Conservation (phyloP, 1,140 invertebrate genomes). For the Drosophila tristis region DNA sequence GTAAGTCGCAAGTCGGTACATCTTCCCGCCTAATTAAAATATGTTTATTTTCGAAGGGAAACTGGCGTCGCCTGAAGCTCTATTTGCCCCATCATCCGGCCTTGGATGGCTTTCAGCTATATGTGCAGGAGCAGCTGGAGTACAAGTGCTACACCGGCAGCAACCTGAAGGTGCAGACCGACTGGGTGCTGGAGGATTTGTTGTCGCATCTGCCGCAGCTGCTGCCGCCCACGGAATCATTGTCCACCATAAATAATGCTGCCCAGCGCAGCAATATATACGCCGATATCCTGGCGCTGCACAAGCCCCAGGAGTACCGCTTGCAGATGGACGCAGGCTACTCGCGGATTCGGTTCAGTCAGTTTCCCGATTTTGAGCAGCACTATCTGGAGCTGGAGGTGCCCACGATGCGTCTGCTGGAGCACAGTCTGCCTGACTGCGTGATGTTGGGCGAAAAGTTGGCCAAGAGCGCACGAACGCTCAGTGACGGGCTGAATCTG, state of each 20-base stretch:
- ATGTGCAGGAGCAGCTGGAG: conserved; percentile 48
- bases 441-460: conserved; percentile 50
- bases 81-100: conserved; percentile 50
- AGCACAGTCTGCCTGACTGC: conserved; percentile 72
- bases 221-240: conserved; percentile 6
- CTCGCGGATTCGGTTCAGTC: conserved; percentile 52
- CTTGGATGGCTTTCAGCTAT: conserved; percentile 39
- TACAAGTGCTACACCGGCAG: conserved; percentile 42
- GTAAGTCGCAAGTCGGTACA: background rate
- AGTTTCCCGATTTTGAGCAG: conserved; percentile 52
- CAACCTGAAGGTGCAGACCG: conserved; percentile 29
- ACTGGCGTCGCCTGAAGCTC: conserved; percentile 48
- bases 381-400: conserved; percentile 73
- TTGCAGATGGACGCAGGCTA: conserved; percentile 51
- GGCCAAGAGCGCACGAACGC: conserved; percentile 23
- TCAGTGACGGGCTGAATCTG: conserved; percentile 45
- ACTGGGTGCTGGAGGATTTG: conserved; percentile 48
- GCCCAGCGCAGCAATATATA: conserved; percentile 49
- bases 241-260: background rate
- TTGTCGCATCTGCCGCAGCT: conserved; percentile 35
- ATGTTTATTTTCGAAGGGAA: background rate
- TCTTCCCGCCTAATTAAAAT: conserved; percentile 3
- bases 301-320: conserved; percentile 54
- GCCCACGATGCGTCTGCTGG: conserved; percentile 44
- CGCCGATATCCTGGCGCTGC: conserved; percentile 55